Percentiles rank a stretch among this genome's conserved stretches.
These are phyloP conservation scores for Nymphalis polychloros DNA, from an alignment of 2,888 invertebrate genomes.

Conservation along the genomic window DNA sequence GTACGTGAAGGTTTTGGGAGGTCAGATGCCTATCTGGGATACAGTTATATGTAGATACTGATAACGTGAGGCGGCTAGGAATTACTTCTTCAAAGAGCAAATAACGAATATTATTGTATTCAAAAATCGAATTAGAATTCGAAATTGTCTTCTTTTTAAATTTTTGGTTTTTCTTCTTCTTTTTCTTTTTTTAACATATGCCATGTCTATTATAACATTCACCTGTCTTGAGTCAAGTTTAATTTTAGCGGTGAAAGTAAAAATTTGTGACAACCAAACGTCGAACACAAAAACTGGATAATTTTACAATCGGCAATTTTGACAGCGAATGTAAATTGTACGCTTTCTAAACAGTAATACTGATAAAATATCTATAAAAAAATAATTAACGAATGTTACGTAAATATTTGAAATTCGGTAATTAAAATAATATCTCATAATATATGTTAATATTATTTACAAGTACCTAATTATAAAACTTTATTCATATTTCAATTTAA, in stretches of 20 bases:
- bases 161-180: no score
- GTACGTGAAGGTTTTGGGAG: background rate
- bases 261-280: conserved; percentile 27
- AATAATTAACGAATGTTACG: background rate
- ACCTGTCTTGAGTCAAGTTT: conserved; percentile 31
- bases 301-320: conserved; percentile 33
- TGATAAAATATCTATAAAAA: conserved; percentile 6
- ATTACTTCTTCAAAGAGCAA: background rate
- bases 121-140: no score
- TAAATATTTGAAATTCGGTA: background rate
- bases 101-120: no score
- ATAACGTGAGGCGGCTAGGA: background rate
- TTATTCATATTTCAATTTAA: no score
- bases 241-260: conserved; percentile 53
- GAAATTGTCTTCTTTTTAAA: no score
- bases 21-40: background rate
- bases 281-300: conserved; percentile 35
- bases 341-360: conserved; percentile 33
- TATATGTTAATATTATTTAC: no score
- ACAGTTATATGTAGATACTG: background rate
- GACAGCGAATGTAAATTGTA: conserved; percentile 33
- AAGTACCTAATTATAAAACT: no score
- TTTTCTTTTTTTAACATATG: no score
- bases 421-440: background rate
- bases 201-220: background rate